Evolutionary conservation across 35 echinoderm and acorn worm genomes (phyloP).

Genomic region (Apostichopus parvimensis): DNA sequence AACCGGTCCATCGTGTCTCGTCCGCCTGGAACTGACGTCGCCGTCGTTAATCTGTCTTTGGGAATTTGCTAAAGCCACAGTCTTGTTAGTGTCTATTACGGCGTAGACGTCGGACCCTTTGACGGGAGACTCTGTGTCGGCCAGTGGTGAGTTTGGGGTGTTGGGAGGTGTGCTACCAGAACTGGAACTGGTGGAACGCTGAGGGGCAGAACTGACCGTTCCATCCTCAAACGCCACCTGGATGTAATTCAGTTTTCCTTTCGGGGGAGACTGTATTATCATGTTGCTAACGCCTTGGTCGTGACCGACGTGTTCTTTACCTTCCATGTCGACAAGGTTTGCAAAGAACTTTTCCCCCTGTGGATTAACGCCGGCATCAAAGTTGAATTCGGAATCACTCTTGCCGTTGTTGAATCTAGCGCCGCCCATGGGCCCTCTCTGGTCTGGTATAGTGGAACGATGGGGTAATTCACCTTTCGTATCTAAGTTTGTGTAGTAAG

Average conservation of each 20-base stretch:
- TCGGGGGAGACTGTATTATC: constrained; percentile 79
- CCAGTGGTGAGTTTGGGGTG: constrained; percentile 63
- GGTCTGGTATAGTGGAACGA: constrained; percentile 41
- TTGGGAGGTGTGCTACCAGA: constrained; percentile 77
- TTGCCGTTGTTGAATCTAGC: constrained; percentile 60
- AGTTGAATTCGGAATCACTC: constrained; percentile 71
- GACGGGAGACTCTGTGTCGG: constrained; percentile 39
- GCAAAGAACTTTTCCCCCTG: constrained; percentile 75
- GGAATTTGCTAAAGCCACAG: constrained; percentile 80
- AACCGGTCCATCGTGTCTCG: constrained; percentile 48
- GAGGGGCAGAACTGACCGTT: constrained; percentile 43
- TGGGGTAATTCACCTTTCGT: constrained; percentile 79
- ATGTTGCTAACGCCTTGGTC: constrained; percentile 40
- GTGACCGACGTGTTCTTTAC: constrained; percentile 16
- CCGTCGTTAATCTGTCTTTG: constrained; percentile 78
- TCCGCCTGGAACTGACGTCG: constrained; percentile 40
- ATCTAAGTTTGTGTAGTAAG: constrained; percentile 92
- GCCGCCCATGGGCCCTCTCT: neutral
- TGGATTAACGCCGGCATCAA: constrained; percentile 65
- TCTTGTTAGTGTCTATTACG: constrained; percentile 89
- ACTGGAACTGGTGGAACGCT: constrained; percentile 67
- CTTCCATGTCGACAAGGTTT: constrained; percentile 69
- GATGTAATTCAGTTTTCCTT: constrained; percentile 88
- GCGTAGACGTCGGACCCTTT: constrained; percentile 79
- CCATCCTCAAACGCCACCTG: constrained; percentile 81